Conservation (phyloP, 2,797 vertebrate genomes). For the Xiphophorus birchmanni region DNA sequence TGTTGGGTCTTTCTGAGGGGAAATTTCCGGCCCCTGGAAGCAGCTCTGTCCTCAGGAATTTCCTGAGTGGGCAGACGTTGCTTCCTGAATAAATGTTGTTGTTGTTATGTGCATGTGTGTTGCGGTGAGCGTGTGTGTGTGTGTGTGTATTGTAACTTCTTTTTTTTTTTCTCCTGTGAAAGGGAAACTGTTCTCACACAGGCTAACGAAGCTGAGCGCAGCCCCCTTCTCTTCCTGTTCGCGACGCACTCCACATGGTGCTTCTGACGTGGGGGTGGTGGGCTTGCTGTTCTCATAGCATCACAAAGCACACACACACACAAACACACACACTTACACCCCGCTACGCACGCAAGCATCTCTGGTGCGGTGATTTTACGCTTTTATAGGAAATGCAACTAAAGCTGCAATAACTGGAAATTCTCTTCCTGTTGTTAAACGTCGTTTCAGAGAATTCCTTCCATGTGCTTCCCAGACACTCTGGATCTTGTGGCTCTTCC, state of each 20-base stretch:
- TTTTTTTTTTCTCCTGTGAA: slow-evolving; percentile 82
- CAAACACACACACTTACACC: neutral
- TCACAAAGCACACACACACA: slow-evolving; percentile 3
- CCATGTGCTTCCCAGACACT: neutral
- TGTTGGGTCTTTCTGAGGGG: slow-evolving; percentile 85
- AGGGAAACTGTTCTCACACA: slow-evolving; percentile 90
- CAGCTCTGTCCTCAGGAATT: slow-evolving; percentile 97
- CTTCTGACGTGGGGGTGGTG: slow-evolving; percentile 22
- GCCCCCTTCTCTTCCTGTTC: slow-evolving; percentile 73
- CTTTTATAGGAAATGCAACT: slow-evolving; percentile 12
- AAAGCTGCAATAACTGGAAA: slow-evolving; percentile 4
- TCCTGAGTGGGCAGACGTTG: slow-evolving; percentile 97
- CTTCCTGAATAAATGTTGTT: slow-evolving; percentile 95
- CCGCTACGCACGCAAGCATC: neutral
- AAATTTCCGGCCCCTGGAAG: slow-evolving; percentile 99
- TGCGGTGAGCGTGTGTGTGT: slow-evolving; percentile 27
- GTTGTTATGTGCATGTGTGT: slow-evolving; percentile 53
- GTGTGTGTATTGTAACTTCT: slow-evolving; percentile 37
- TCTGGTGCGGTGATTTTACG: slow-evolving; percentile 10
- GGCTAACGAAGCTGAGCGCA: slow-evolving; percentile 60
- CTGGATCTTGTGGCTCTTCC: slow-evolving; percentile 4
- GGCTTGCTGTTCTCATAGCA: slow-evolving; percentile 18
- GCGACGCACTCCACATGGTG: slow-evolving; percentile 68
- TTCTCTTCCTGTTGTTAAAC: slow-evolving; percentile 15
- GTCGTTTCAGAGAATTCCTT: slow-evolving; percentile 1